Evolutionary conservation across 2,888 invertebrate genomes (phyloP).

Genomic region (Perdita meconis): DNA sequence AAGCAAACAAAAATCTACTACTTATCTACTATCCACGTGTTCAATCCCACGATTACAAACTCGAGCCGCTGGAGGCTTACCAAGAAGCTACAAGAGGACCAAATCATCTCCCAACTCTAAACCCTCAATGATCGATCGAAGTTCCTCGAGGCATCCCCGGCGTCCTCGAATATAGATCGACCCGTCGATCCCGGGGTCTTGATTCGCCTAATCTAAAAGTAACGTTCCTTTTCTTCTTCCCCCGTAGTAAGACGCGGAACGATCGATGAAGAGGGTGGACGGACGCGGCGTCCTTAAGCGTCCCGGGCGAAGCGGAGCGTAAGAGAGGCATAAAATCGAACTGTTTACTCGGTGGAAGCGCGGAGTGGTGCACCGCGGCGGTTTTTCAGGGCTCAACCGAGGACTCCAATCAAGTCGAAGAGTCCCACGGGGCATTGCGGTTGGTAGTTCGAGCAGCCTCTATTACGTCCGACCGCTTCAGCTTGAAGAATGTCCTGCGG

Average conservation of each 20-base stretch:
- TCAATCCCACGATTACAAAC: no score
- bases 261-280: constrained; percentile 4
- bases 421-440: constrained; percentile 86
- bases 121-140: no score
- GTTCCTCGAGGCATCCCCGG: no score
- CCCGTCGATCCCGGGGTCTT: background rate
- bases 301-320: background rate
- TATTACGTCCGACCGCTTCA: constrained; percentile 85
- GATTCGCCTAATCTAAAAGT: background rate
- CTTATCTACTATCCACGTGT: no score
- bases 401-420: constrained; percentile 86
- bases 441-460: constrained; percentile 85
- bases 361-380: constrained; percentile 43
- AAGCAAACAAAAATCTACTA: no score
- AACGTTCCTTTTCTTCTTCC: background rate
- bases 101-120: no score
- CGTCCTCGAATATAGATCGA: no score
- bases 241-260: background rate
- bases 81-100: no score
- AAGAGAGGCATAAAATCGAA: constrained; percentile 40
- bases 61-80: no score
- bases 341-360: constrained; percentile 41
- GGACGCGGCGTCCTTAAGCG: constrained; percentile 9
- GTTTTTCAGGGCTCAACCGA: constrained; percentile 78
- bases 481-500: constrained; percentile 86